A percentile compares a stretch with the other conserved stretches of the same genome.
phyloP scores from a whole-genome alignment of 2,113 vertebrate genomes.

The Trematomus loennbergii region DNA sequence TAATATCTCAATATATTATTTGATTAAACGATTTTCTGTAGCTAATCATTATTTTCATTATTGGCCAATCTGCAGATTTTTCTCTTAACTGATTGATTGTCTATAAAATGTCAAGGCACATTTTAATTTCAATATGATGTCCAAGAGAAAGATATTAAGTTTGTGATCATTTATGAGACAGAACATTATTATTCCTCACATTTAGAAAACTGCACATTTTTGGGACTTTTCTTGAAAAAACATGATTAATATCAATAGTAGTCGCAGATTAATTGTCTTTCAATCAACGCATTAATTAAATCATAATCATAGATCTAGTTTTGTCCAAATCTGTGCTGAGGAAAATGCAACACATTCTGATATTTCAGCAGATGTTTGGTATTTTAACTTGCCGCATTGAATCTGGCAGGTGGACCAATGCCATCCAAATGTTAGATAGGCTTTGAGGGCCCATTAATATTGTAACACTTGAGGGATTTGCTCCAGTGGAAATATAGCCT shows the following conservation, averaged over 20 bases:
- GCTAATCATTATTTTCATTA: neutral
- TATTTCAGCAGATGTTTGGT: constrained; percentile 2
- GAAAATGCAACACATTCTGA: neutral
- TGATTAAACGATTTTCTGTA: neutral
- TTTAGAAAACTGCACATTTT: neutral
- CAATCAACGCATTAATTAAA: neutral
- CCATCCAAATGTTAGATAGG: constrained; percentile 50
- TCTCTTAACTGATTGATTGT: neutral
- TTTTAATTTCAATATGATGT: neutral
- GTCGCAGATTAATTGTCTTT: neutral
- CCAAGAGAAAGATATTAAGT: neutral
- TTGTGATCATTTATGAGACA: neutral
- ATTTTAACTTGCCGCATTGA: neutral
- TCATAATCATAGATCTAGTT: neutral
- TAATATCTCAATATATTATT: neutral
- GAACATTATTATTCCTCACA: neutral
- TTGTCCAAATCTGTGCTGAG: neutral
- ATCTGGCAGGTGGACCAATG: constrained; percentile 25
- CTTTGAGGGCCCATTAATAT: constrained; percentile 60
- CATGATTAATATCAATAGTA: neutral
- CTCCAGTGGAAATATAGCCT: constrained; percentile 49
- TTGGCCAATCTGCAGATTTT: constrained; percentile 9
- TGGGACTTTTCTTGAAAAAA: neutral
- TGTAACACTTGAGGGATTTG: constrained; percentile 53
- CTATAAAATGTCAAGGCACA: neutral